These are phyloP conservation scores for Nasonia longicornis DNA, from an alignment of 1,140 invertebrate species.

Conservation along the genomic window DNA sequence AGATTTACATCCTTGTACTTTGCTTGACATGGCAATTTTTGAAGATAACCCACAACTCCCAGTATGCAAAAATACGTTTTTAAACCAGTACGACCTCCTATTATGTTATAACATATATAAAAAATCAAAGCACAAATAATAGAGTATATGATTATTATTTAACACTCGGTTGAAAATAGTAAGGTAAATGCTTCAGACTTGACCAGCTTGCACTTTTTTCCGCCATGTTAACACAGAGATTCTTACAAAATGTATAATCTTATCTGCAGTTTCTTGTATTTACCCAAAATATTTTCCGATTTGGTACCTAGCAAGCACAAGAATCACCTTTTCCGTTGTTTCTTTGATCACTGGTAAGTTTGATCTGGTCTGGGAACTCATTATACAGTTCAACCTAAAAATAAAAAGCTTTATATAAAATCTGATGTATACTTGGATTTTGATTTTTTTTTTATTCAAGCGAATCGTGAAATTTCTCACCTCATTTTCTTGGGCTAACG, in stretches of 20 bases:
- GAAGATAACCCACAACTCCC: background rate
- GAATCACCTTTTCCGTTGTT: constrained; percentile 79
- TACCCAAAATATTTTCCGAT: constrained; percentile 54
- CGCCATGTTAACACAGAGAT: constrained; percentile 52
- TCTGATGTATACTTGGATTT: background rate
- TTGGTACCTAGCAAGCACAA: constrained; percentile 80
- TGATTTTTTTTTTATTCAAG: background rate
- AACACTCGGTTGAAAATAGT: constrained; percentile 27
- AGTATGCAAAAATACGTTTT: constrained; percentile 2
- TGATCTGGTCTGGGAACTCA: constrained; percentile 97
- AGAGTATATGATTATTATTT: constrained; percentile 28
- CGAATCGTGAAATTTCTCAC: constrained; percentile 53
- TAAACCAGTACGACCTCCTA: background rate
- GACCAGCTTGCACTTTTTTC: constrained; percentile 47
- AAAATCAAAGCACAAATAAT: constrained; percentile 19
- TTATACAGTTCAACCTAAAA: constrained; percentile 90
- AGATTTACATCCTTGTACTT: background rate
- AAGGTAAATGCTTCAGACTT: constrained; percentile 44
- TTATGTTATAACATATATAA: background rate
- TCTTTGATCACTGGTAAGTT: constrained; percentile 75
- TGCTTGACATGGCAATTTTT: background rate
- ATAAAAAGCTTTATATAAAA: background rate
- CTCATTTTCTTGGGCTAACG: constrained; percentile 90
- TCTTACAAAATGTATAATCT: constrained; percentile 62
- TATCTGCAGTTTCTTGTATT: constrained; percentile 59